A percentile compares a stretch with the other conserved stretches of the same genome.
These are phyloP conservation scores for Hydropsyche tenuis DNA, from an alignment of 1,140 invertebrate species.

Conservation along the genomic window DNA sequence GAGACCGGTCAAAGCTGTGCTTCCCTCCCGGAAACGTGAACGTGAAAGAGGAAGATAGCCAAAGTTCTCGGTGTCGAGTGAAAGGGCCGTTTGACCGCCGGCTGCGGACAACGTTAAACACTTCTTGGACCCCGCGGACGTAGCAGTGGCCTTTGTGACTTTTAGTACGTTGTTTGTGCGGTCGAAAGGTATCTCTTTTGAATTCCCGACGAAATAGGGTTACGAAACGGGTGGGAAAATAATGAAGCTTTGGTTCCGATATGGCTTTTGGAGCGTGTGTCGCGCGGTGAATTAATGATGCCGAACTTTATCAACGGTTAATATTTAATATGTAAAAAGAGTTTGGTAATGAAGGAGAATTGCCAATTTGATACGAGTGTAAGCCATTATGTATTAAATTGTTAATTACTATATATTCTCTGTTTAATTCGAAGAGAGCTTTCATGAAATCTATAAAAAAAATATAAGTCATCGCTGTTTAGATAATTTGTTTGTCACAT, in stretches of 20 bases:
- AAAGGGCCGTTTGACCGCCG: constrained; percentile 21
- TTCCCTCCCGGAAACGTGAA: not conserved
- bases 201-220: not conserved
- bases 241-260: not conserved
- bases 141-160: constrained; percentile 18
- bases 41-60: not conserved
- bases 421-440: no score
- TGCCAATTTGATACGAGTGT: no score
- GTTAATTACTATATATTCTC: no score
- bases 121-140: not conserved
- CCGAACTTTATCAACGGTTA: no score
- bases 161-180: constrained; percentile 21
- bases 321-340: no score
- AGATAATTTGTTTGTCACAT: constrained; percentile 30
- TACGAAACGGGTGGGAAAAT: not conserved
- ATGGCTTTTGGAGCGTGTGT: no score
- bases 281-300: no score
- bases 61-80: not conserved
- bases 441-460: no score
- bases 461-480: not conserved
- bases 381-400: no score
- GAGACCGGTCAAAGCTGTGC: not conserved
- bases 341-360: no score
- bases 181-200: constrained; percentile 13
- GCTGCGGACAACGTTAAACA: not conserved